Evolutionary conservation across 2,888 invertebrate genomes (phyloP).

Genomic region (Hedychridium roseum): DNA sequence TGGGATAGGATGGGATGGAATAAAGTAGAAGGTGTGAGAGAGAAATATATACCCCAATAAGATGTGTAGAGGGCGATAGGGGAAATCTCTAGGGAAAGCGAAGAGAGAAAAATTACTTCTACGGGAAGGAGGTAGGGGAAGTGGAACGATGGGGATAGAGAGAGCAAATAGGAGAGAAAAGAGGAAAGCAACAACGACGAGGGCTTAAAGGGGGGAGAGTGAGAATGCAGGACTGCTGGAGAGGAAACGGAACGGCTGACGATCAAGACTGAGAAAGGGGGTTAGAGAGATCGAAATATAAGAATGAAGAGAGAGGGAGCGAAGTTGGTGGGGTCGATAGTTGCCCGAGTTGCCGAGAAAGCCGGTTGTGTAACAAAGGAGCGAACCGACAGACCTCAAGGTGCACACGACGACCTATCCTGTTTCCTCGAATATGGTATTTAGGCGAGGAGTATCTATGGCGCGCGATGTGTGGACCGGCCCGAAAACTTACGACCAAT

Average conservation of each 20-base stretch:
- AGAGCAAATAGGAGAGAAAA: conserved; percentile 7
- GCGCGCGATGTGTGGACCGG: neutral
- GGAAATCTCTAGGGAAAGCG: neutral
- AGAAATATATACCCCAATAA: no score
- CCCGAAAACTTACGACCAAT: neutral
- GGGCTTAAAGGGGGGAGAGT: neutral
- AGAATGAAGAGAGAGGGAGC: conserved; percentile 18
- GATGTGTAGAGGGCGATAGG: no score
- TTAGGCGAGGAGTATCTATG: conserved; percentile 11
- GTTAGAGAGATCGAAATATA: conserved; percentile 3
- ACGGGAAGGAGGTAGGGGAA: neutral
- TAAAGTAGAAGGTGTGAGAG: no score
- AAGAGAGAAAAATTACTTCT: conserved; percentile 2
- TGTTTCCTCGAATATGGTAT: conserved; percentile 16
- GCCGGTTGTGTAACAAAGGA: conserved; percentile 46
- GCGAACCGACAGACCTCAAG: conserved; percentile 31
- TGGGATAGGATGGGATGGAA: no score
- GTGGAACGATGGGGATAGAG: neutral
- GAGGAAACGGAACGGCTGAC: conserved; percentile 3
- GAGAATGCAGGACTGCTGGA: neutral
- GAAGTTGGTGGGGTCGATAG: conserved; percentile 41
- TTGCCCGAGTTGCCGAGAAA: conserved; percentile 40
- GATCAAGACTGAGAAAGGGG: neutral
- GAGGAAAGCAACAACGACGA: neutral
- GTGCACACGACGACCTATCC: conserved; percentile 12